Conservation (phyloP, 2,888 invertebrate genomes). For the Cryptophagus acutangulus region DNA sequence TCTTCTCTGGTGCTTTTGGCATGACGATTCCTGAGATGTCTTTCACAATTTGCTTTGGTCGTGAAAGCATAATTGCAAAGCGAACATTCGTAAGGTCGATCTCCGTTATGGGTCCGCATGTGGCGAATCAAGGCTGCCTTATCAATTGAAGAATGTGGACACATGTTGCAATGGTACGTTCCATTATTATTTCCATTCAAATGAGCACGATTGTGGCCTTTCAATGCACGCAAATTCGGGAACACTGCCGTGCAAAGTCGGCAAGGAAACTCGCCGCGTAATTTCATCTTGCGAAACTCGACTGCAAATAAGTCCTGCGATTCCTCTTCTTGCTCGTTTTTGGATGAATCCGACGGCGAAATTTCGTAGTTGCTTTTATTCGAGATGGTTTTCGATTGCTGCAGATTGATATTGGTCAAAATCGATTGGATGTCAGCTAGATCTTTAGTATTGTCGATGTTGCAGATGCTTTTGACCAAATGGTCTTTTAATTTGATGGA, state of each 20-base stretch:
- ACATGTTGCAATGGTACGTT: constrained; percentile 90
- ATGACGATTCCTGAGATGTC: constrained; percentile 88
- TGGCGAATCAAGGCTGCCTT: constrained; percentile 89
- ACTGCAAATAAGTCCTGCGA: constrained; percentile 79
- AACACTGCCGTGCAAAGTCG: constrained; percentile 83
- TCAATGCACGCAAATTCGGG: constrained; percentile 82
- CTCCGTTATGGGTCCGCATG: constrained; percentile 91
- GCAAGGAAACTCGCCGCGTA: constrained; percentile 86
- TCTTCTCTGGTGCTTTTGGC: constrained; percentile 81
- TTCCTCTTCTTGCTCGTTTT: constrained; percentile 61
- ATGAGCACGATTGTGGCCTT: constrained; percentile 86
- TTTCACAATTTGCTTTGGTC: constrained; percentile 94
- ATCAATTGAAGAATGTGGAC: constrained; percentile 82
- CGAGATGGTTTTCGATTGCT: constrained; percentile 48
- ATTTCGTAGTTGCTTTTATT: constrained; percentile 20
- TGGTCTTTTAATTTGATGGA: constrained; percentile 35
- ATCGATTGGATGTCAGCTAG: constrained; percentile 84
- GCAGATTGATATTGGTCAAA: constrained; percentile 69
- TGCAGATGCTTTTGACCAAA: constrained; percentile 31
- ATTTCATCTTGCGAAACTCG: constrained; percentile 83
- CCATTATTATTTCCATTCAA: constrained; percentile 68
- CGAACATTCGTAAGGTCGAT: constrained; percentile 89
- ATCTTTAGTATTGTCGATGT: constrained; percentile 61
- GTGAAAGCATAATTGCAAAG: constrained; percentile 96
- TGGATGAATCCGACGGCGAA: constrained; percentile 30